Conservation (phyloP, 1,140 invertebrate species). For the Microvelia longipes region DNA sequence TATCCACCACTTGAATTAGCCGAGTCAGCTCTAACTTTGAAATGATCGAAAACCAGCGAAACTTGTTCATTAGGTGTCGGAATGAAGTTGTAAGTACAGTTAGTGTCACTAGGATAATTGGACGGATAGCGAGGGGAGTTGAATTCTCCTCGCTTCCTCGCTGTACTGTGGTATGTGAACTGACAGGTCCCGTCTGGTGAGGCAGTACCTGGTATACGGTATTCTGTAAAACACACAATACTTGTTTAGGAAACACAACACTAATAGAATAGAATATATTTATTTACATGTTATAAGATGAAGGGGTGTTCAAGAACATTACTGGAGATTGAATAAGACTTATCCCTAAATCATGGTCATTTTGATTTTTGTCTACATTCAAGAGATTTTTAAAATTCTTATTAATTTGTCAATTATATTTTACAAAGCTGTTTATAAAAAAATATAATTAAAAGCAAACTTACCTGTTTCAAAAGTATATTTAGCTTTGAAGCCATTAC, state of each 20-base stretch:
- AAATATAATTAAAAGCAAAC: too few relatives aligned
- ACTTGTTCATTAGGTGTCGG: conserved; percentile 78
- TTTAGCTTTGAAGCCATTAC: conserved; percentile 77
- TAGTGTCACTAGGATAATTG: conserved; percentile 83
- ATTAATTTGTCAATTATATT: too few relatives aligned
- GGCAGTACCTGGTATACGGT: conserved; percentile 85
- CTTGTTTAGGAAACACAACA: background rate
- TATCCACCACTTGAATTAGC: conserved; percentile 35
- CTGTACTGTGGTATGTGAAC: conserved; percentile 77
- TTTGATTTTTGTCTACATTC: too few relatives aligned
- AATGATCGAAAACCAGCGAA: conserved; percentile 80
- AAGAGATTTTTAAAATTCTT: too few relatives aligned
- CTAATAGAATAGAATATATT: too few relatives aligned
- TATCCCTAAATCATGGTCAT: too few relatives aligned
- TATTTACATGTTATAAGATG: too few relatives aligned
- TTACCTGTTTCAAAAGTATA: conserved; percentile 77
- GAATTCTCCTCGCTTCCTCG: conserved; percentile 72
- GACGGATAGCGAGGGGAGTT: conserved; percentile 91
- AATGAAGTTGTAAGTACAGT: conserved; percentile 80
- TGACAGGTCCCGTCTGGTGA: conserved; percentile 75
- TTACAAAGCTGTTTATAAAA: too few relatives aligned
- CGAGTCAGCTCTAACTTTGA: conserved; percentile 62
- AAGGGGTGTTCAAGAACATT: too few relatives aligned
- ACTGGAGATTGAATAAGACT: too few relatives aligned
- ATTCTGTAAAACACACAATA: conserved; percentile 42